Evolutionary conservation across 1,140 invertebrate genomes (phyloP).

Genomic region (Palaemon carinicauda): DNA sequence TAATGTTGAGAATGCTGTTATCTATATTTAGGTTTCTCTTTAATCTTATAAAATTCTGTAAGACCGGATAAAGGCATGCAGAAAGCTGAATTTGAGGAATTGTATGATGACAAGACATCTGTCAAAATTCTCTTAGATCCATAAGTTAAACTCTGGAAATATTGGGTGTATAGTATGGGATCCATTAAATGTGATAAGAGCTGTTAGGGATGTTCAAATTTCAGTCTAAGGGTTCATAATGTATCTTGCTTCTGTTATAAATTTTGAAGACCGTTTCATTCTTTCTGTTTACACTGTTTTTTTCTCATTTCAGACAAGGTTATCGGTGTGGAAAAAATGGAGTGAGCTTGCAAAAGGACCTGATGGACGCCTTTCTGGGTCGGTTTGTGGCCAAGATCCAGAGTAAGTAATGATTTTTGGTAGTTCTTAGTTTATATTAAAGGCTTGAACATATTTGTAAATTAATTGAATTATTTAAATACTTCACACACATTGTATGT

Average conservation of each 20-base stretch:
- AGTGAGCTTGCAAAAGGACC: constrained; percentile 58
- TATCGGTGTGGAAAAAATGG: constrained; percentile 74
- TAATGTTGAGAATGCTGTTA: too few relatives aligned
- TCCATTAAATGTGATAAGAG: too few relatives aligned
- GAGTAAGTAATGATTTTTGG: constrained; percentile 71
- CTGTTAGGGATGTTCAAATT: too few relatives aligned
- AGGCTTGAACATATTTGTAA: not conserved
- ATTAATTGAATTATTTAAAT: not conserved
- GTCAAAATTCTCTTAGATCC: not conserved
- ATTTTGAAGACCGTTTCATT: not conserved
- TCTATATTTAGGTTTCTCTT: too few relatives aligned
- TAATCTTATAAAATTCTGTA: not conserved
- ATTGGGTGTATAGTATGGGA: too few relatives aligned
- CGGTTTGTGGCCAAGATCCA: constrained; percentile 97
- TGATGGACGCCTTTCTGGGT: constrained; percentile 71
- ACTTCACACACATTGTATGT: too few relatives aligned
- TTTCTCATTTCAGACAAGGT: constrained; percentile 33
- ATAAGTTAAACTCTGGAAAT: too few relatives aligned
- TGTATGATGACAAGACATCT: too few relatives aligned
- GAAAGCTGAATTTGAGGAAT: too few relatives aligned
- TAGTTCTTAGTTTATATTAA: not conserved
- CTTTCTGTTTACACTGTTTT: not conserved
- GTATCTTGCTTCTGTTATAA: too few relatives aligned
- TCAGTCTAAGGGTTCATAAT: too few relatives aligned
- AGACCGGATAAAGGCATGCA: not conserved